These are phyloP conservation scores for Lathamus discolor DNA, from an alignment of 2,113 vertebrate species.

Conservation along the genomic window DNA sequence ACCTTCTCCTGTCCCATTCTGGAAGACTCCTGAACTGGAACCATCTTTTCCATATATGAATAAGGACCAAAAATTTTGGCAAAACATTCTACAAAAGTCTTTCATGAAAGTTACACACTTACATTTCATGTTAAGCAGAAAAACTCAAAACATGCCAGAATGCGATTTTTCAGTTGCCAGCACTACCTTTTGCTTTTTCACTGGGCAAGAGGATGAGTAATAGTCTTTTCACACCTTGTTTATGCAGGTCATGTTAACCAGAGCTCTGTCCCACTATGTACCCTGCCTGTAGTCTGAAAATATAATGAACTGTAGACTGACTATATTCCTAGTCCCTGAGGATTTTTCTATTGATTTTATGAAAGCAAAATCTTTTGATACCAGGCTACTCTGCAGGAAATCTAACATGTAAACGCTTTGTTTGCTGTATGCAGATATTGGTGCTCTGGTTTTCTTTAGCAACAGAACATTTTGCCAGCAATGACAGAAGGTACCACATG, in stretches of 20 bases:
- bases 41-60: background rate
- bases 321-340: background rate
- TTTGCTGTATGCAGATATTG: background rate
- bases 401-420: background rate
- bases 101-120: background rate
- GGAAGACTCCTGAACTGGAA: background rate
- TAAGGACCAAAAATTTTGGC: background rate
- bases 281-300: background rate
- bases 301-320: background rate
- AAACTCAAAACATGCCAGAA: background rate
- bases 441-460: background rate
- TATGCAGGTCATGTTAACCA: background rate
- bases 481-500: background rate
- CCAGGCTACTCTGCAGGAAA: background rate
- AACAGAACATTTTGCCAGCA: background rate
- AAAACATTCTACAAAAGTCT: background rate
- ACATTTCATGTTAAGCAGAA: background rate
- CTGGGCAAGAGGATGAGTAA: background rate
- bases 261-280: background rate
- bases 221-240: background rate
- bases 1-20: background rate
- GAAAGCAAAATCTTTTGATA: background rate
- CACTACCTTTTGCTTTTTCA: background rate
- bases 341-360: background rate
- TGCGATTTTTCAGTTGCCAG: background rate